Conservation (phyloP, 2,888 invertebrate genomes). For the Drosophila neonasuta region DNA sequence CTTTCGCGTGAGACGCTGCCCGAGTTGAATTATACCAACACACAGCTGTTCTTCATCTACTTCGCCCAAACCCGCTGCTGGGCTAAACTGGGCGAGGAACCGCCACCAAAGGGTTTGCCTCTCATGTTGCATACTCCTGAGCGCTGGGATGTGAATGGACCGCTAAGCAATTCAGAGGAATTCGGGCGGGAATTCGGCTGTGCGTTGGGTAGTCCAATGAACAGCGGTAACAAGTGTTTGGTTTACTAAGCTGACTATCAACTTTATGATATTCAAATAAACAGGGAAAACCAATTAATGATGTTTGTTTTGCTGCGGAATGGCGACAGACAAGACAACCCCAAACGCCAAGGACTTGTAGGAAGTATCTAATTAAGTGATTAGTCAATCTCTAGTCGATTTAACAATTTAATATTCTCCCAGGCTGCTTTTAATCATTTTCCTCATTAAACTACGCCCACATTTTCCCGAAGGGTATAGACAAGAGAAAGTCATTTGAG, state of each 20-base stretch:
- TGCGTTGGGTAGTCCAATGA: conserved; percentile 76
- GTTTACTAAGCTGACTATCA: conserved; percentile 59
- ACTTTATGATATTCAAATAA: background rate
- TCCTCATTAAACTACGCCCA: background rate
- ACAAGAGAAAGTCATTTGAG: conserved; percentile 18
- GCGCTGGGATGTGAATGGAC: conserved; percentile 75
- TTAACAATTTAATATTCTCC: background rate
- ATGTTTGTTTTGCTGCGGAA: background rate
- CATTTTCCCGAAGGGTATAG: background rate
- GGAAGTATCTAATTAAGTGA: background rate
- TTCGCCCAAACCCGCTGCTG: conserved; percentile 79
- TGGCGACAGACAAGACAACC: background rate
- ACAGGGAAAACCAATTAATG: background rate
- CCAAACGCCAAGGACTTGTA: background rate
- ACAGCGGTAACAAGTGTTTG: conserved; percentile 78
- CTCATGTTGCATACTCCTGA: conserved; percentile 70
- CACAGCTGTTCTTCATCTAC: conserved; percentile 79
- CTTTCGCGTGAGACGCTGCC: conserved; percentile 73
- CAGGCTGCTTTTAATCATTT: background rate
- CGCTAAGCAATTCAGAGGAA: conserved; percentile 71
- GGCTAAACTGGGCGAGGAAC: conserved; percentile 48
- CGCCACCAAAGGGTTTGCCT: conserved; percentile 62
- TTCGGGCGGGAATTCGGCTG: conserved; percentile 79
- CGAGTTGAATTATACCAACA: conserved; percentile 77
- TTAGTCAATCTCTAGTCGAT: background rate